Evolutionary conservation across 2,113 vertebrate genomes (phyloP), one percentile per base, ranked within the genome.

Genomic region (Oplegnathus fasciatus): DNA sequence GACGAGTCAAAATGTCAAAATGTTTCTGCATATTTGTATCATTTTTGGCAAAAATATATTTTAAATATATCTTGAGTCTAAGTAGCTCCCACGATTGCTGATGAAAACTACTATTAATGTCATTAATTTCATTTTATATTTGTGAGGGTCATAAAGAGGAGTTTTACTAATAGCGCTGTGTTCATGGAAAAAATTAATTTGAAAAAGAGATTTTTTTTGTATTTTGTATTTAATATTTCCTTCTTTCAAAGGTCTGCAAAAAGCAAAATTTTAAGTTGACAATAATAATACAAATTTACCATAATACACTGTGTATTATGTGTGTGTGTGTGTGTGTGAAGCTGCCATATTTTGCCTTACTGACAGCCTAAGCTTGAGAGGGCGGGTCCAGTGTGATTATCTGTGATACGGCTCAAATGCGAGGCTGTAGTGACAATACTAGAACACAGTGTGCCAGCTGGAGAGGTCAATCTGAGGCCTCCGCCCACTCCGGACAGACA

Each of bases 381-480:
- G 88, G 85, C 42, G 71, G 91, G 74, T 82, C 87, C 82, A 78
- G 83, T 82, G 80, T 82, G 89, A 93, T 93, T 89, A 88, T 90
- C 79, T 86, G 82, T 50, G 80, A 89, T 76, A 84, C 30, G 26
- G 84, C 84, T 87, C 57, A 80, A 89, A 90, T 50, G 79, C 75
- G n/a, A 82, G 58, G 76, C 85, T 84, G 80, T 58, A 84, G 87
- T 82, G 83, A 89, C 87, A 92, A 90, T 82, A 85, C 82, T 81
- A 82, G 85, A 91, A 89, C 90, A 91, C 80, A 82, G 79, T 78
- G 92, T 89, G 89, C 91, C 92, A 93, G 90, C 90, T 92, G 91
- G 91, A 88, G 88, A 83, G 92, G 89, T 92, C 89, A 92, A 44
- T 71, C 82, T 57, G 78, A 82, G 87, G 78, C 75, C 88, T 74